Evolutionary conservation across 2,113 vertebrate species (phyloP).

Genomic region (Callipepla squamata): DNA sequence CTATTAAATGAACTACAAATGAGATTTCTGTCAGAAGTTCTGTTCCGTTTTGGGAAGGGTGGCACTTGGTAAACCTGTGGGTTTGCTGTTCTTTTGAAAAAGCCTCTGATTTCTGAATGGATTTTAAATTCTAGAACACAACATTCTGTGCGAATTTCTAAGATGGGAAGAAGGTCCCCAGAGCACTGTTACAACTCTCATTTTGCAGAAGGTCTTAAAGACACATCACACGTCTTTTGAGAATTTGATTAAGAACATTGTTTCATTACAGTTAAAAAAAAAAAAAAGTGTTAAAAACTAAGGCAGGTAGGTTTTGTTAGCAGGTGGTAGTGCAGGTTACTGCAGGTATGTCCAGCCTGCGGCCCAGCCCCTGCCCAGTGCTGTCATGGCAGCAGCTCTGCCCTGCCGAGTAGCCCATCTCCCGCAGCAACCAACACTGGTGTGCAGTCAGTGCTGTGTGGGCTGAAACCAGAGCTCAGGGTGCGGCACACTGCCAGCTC

Average conservation of each 20-base stretch:
- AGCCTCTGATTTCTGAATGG: background rate
- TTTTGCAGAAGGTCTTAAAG: background rate
- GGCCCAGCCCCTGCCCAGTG: no score
- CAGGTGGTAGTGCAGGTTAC: no score
- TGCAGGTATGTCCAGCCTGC: no score
- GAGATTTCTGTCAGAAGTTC: constrained; percentile 40
- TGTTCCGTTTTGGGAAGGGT: constrained; percentile 50
- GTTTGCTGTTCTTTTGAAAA: background rate
- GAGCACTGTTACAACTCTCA: background rate
- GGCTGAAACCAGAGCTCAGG: no score
- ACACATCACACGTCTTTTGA: background rate
- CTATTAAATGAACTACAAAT: constrained; percentile 70
- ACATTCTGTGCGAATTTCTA: background rate
- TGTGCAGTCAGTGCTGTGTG: no score
- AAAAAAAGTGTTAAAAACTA: rapidly evolving
- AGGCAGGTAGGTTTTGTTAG: background rate
- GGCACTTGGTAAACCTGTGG: background rate
- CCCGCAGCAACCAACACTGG: no score
- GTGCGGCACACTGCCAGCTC: no score
- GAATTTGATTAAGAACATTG: rapidly evolving
- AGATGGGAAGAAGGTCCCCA: background rate
- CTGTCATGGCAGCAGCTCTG: no score
- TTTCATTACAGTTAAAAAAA: background rate
- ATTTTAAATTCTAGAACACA: background rate
- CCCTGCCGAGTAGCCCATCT: no score